Percentiles rank a stretch among this genome's conserved stretches.
These are phyloP conservation scores for Lepidocyrtinus sp. DNA, from an alignment of 2,888 invertebrate species.

Conservation along the genomic window DNA sequence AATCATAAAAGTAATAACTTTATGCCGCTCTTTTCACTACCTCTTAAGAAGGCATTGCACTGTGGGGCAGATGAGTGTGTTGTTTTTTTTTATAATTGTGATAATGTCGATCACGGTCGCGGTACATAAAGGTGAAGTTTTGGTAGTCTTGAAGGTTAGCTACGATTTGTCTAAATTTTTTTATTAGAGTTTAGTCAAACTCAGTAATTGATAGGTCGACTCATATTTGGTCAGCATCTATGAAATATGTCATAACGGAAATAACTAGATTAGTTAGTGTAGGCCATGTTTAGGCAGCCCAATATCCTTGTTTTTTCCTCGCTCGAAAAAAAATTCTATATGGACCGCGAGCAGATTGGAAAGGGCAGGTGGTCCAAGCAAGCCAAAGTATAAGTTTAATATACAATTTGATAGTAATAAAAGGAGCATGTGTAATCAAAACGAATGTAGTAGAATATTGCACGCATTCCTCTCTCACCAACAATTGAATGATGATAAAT, in stretches of 20 bases:
- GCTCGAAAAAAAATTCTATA: conserved; percentile 1
- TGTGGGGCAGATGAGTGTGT: not conserved
- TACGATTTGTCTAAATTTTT: not conserved
- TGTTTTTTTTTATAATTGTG: not conserved
- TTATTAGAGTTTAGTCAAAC: not conserved
- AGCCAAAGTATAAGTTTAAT: conserved; percentile 6
- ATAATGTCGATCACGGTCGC: not conserved
- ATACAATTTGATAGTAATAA: conserved; percentile 12
- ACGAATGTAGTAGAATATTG: conserved; percentile 1
- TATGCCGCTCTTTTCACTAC: not conserved
- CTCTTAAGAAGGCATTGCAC: conserved; percentile 16
- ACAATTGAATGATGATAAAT: not conserved
- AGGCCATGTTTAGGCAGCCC: conserved; percentile 35
- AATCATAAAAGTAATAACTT: conserved; percentile 41
- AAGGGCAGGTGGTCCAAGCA: not conserved
- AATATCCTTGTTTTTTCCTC: conserved; percentile 6
- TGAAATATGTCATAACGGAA: conserved; percentile 55
- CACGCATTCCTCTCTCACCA: not conserved
- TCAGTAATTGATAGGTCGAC: conserved; percentile 46
- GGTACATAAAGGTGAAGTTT: not conserved
- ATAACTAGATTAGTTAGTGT: conserved; percentile 54
- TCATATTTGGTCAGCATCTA: conserved; percentile 37
- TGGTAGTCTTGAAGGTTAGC: not conserved
- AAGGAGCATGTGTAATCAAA: not conserved
- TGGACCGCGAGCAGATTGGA: not conserved